phyloP scores from a whole-genome alignment of 2,888 invertebrate genomes.

The Diadegma fenestrale region DNA sequence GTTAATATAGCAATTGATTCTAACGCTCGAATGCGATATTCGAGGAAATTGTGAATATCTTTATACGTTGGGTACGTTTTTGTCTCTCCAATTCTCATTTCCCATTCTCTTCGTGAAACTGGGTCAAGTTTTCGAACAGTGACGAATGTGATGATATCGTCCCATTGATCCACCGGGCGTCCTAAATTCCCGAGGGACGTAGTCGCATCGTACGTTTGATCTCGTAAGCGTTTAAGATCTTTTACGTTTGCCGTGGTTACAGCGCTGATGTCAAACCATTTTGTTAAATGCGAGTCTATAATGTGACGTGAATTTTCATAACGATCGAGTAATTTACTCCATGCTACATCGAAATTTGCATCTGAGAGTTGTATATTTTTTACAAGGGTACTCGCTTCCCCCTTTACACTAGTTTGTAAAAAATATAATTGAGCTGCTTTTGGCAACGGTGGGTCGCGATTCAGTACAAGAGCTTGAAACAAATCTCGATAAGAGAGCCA shows the following conservation, averaged over 20 bases:
- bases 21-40: conserved; percentile 36
- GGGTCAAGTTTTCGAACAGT: conserved; percentile 56
- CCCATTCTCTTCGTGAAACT: conserved; percentile 63
- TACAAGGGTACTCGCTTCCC: conserved; percentile 46
- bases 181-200: conserved; percentile 44
- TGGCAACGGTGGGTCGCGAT: conserved; percentile 3
- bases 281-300: conserved; percentile 46
- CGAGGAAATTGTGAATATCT: conserved; percentile 38
- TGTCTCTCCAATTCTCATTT: conserved; percentile 48
- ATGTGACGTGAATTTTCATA: conserved; percentile 54
- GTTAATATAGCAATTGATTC: conserved; percentile 19
- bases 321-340: conserved; percentile 50
- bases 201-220: conserved; percentile 36
- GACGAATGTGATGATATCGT: conserved; percentile 61
- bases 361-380: conserved; percentile 49
- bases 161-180: conserved; percentile 56
- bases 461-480: conserved; percentile 43
- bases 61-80: conserved; percentile 32
- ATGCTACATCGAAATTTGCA: conserved; percentile 57
- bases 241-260: conserved; percentile 36
- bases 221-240: conserved; percentile 54
- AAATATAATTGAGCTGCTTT: conserved; percentile 37
- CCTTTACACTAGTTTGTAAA: conserved; percentile 32
- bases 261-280: conserved; percentile 43
- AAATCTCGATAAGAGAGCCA: conserved; percentile 61